Percentiles rank a stretch among this genome's conserved stretches.
Conservation (phyloP, 2,113 vertebrate genomes). For the Alectura lathami region DNA sequence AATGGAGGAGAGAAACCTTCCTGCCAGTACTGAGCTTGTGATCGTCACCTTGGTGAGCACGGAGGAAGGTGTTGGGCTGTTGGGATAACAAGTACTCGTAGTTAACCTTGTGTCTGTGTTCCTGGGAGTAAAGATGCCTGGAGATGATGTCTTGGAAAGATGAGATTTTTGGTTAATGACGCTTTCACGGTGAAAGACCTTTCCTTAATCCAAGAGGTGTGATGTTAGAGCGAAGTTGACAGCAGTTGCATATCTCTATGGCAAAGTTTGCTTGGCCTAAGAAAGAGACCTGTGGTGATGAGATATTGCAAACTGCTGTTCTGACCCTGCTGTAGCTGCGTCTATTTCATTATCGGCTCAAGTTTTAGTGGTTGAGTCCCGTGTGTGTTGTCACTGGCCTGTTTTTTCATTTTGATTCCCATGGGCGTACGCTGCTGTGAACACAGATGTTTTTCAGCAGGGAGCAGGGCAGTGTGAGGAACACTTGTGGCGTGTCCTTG, state of each 20-base stretch:
- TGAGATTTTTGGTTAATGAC: not conserved
- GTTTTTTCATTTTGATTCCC: not conserved
- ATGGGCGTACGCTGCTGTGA: not conserved
- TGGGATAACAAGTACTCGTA: not conserved
- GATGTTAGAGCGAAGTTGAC: not conserved
- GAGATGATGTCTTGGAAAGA: not conserved
- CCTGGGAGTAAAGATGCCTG: slow-evolving; percentile 1
- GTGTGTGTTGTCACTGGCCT: not conserved
- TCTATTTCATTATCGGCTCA: not conserved
- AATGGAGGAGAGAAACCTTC: not conserved
- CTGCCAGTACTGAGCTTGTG: not conserved
- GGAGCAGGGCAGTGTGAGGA: not conserved
- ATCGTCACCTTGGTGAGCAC: not conserved
- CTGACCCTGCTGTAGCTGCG: not conserved
- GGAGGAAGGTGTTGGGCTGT: not conserved
- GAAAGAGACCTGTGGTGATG: not conserved
- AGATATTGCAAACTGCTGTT: not conserved
- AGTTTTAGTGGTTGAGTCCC: not conserved
- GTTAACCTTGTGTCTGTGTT: not conserved
- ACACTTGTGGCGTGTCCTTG: not conserved
- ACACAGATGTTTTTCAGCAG: not conserved
- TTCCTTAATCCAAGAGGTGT: not conserved
- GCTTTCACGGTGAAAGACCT: not conserved
- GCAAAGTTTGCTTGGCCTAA: not conserved
- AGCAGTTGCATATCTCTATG: not conserved